phyloP scores from a whole-genome alignment of 2,797 vertebrate species.

The Vipera ursinii region DNA sequence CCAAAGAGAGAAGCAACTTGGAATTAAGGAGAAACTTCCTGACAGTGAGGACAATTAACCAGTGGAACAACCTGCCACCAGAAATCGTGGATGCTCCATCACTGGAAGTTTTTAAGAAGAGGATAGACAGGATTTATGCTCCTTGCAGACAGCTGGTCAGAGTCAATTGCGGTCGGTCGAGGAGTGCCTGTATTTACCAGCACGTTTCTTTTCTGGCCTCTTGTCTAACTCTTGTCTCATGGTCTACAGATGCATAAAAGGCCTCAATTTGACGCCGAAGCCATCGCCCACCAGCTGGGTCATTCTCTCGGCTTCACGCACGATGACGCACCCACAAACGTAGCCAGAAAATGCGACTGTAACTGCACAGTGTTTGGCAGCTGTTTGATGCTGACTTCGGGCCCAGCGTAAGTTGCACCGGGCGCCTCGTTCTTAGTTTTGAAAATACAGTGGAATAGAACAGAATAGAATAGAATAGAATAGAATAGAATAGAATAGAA shows the following conservation, averaged over 20 bases:
- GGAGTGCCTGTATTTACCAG: not conserved
- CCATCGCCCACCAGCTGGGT: not conserved
- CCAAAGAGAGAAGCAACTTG: no score
- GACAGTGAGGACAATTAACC: no score
- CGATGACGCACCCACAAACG: not conserved
- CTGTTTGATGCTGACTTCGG: not conserved
- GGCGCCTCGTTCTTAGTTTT: not conserved
- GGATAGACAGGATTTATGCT: no score
- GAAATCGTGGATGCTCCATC: no score
- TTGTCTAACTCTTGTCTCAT: not conserved
- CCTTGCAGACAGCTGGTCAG: not conserved
- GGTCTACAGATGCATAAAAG: not conserved
- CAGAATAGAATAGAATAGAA: no score
- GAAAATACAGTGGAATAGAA: no score
- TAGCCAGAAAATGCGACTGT: not conserved
- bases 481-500: no score
- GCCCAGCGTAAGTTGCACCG: not conserved
- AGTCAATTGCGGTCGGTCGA: not conserved
- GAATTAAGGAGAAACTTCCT: no score
- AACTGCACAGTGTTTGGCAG: not conserved
- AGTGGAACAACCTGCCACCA: no score
- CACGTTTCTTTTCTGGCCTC: accelerated
- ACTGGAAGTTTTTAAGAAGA: no score
- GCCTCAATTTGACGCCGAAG: not conserved
- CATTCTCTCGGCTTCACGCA: not conserved